phyloP scores from a whole-genome alignment of 1,140 invertebrate genomes.

The Hylaeus anthracinus region DNA sequence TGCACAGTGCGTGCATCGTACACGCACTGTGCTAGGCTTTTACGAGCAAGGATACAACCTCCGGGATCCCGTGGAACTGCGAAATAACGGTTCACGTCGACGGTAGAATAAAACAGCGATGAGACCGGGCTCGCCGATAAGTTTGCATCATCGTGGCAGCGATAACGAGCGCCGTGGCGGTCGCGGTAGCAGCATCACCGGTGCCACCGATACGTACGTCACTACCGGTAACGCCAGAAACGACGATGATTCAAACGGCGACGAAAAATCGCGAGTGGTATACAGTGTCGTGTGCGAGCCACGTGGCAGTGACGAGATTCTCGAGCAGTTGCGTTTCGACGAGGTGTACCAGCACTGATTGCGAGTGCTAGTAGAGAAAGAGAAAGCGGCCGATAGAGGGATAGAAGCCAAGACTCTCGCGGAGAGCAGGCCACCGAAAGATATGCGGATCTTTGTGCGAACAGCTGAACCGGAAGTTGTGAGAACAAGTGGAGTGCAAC shows the following conservation, averaged over 20 bases:
- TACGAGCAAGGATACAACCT: neutral
- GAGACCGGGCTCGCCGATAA: constrained; percentile 41
- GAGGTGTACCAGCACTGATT: constrained; percentile 42
- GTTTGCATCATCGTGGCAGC: constrained; percentile 30
- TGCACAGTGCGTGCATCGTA: constrained; percentile 40
- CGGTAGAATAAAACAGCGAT: constrained; percentile 21
- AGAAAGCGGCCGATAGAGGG: constrained; percentile 30
- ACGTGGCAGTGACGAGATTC: constrained; percentile 52
- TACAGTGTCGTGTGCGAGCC: constrained; percentile 38
- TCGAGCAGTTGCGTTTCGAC: constrained; percentile 18
- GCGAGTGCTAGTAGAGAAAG: constrained; percentile 32
- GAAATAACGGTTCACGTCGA: constrained; percentile 15
- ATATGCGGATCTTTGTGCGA: constrained; percentile 65
- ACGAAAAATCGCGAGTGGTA: constrained; percentile 50
- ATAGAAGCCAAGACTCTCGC: constrained; percentile 40
- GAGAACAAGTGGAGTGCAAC: constrained; percentile 53
- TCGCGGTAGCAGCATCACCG: neutral
- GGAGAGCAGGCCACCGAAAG: constrained; percentile 48
- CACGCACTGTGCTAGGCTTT: constrained; percentile 36
- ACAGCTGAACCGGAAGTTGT: constrained; percentile 66
- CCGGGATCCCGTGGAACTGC: neutral
- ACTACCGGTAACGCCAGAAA: constrained; percentile 9
- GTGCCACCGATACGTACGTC: neutral
- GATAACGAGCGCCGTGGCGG: constrained; percentile 38
- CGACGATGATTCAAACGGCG: constrained; percentile 49